phyloP scores from a whole-genome alignment of 2,797 vertebrate species.

The Uromys caudimaculatus region DNA sequence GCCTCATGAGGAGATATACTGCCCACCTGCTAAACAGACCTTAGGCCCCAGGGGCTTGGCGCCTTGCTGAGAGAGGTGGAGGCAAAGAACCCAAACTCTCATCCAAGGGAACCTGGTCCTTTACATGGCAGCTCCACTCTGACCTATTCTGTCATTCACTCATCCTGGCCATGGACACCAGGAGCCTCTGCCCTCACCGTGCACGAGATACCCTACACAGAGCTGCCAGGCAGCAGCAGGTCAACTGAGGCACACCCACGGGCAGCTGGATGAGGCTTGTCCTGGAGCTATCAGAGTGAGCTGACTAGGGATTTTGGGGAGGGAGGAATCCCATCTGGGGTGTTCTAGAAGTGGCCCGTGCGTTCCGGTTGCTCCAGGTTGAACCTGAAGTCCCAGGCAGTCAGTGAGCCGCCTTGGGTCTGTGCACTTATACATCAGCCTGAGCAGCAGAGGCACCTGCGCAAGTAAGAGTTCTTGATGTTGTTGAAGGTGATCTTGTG shows the following conservation, averaged over 20 bases:
- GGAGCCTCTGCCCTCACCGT: background rate
- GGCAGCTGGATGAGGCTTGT: background rate
- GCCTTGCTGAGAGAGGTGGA: rapidly evolving
- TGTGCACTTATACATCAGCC: too few species aligned
- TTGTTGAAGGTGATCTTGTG: too few species aligned
- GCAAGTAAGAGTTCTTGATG: too few species aligned
- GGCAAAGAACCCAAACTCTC: background rate
- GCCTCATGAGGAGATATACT: background rate
- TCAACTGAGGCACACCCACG: background rate
- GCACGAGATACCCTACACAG: too few species aligned
- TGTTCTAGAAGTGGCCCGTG: background rate
- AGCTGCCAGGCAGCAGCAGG: too few species aligned
- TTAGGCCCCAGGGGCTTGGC: background rate
- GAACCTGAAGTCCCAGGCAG: background rate
- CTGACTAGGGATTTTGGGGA: too few species aligned
- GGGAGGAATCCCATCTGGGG: background rate
- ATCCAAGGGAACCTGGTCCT: background rate
- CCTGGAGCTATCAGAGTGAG: rapidly evolving
- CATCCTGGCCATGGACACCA: background rate
- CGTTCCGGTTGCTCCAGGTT: too few species aligned
- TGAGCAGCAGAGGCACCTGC: too few species aligned
- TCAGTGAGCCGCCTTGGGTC: too few species aligned
- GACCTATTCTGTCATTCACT: background rate
- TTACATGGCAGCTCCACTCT: background rate
- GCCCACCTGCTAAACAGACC: background rate